A percentile compares a stretch with the other conserved stretches of the same genome.
phyloP scores from a whole-genome alignment of 2,888 invertebrate species.

The Sycophila texana region DNA sequence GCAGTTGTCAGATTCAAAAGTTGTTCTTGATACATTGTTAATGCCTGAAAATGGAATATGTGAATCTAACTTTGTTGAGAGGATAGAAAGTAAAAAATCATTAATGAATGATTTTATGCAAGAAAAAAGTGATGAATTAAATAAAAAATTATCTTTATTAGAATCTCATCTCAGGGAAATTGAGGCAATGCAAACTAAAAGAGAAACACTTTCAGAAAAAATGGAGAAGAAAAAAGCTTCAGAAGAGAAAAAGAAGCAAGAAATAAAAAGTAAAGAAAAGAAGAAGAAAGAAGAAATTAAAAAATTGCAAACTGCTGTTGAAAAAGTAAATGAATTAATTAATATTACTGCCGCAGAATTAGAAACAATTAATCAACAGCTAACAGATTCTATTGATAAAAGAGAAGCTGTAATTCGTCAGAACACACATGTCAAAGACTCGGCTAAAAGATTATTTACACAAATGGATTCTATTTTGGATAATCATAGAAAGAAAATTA shows the following conservation, averaged over 20 bases:
- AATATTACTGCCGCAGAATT: constrained; percentile 56
- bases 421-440: constrained; percentile 60
- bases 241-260: constrained; percentile 51
- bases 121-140: constrained; percentile 49
- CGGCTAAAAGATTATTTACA: constrained; percentile 63
- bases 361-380: constrained; percentile 56
- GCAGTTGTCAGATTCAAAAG: constrained; percentile 58
- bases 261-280: constrained; percentile 59
- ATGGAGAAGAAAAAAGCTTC: constrained; percentile 47
- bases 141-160: constrained; percentile 34
- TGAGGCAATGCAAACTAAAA: constrained; percentile 52
- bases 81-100: constrained; percentile 61
- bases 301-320: constrained; percentile 60
- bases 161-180: constrained; percentile 48
- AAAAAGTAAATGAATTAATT: constrained; percentile 57
- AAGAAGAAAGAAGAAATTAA: constrained; percentile 63
- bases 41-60: constrained; percentile 66
- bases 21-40: constrained; percentile 63
- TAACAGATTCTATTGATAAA: constrained; percentile 64
- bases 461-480: constrained; percentile 61
- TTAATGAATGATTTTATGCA: constrained; percentile 60
- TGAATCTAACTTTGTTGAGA: constrained; percentile 56
- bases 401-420: constrained; percentile 62
- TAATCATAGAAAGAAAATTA: constrained; percentile 58
- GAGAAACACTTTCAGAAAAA: constrained; percentile 48